A percentile compares a stretch with the other conserved stretches of the same genome.
Conservation (phyloP, 2,888 invertebrate species). For the Artemia sp. region DNA sequence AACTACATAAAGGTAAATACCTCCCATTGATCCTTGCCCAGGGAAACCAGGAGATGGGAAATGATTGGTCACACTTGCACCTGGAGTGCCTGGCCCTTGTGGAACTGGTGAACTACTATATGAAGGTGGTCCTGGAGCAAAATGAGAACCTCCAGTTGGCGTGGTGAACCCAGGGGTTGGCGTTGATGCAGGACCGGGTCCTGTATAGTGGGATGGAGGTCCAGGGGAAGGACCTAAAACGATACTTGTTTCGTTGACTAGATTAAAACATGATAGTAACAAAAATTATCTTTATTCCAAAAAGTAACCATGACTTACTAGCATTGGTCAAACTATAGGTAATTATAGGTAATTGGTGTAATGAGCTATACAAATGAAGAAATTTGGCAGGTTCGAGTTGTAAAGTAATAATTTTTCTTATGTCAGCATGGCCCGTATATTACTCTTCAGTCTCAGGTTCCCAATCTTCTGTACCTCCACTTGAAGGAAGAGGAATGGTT, state of each 20-base stretch:
- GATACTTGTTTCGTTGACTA: neutral
- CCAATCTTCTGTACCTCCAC: no score
- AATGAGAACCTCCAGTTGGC: slow-evolving; percentile 43
- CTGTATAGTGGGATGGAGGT: slow-evolving; percentile 10
- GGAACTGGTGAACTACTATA: slow-evolving; percentile 73
- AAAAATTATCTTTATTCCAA: no score
- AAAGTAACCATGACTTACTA: no score
- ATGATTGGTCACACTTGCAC: slow-evolving; percentile 41
- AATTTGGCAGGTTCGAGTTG: no score
- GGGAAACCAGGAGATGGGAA: slow-evolving; percentile 36
- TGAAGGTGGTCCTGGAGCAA: slow-evolving; percentile 48
- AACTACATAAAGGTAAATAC: neutral
- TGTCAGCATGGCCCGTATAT: no score
- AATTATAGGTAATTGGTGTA: no score
- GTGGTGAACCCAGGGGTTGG: slow-evolving; percentile 1
- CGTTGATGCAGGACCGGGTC: slow-evolving; percentile 2
- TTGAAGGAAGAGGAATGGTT: no score
- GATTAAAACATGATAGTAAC: neutral
- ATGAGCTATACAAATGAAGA: no score
- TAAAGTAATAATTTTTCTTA: no score
- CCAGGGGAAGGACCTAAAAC: slow-evolving; percentile 3
- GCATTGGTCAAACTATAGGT: no score
- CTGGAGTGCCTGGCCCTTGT: slow-evolving; percentile 63
- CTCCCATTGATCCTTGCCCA: neutral
- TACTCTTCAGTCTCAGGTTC: no score